phyloP scores from a whole-genome alignment of 2,113 vertebrate genomes.

The Petaurus breviceps region DNA sequence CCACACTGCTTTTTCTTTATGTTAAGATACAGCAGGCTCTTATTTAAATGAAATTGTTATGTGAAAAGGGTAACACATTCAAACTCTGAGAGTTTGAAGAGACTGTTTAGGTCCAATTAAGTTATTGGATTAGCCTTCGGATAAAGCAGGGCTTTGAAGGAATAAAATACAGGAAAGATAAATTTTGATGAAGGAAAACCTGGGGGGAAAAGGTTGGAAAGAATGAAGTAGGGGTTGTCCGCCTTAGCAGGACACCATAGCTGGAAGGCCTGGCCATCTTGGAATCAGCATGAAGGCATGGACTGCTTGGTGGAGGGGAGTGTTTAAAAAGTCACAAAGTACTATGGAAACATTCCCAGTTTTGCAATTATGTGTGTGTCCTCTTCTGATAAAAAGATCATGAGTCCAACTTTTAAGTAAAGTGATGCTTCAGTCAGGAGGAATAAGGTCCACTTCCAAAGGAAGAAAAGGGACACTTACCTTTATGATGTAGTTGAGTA shows the following conservation, averaged over 20 bases:
- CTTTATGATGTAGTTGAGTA: neutral
- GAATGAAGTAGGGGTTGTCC: neutral
- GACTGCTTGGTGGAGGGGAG: neutral
- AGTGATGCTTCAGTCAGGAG: neutral
- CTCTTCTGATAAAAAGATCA: neutral
- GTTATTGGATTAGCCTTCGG: neutral
- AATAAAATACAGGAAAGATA: neutral
- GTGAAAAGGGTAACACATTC: neutral
- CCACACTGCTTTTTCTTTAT: neutral
- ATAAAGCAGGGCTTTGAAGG: neutral
- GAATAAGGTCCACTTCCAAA: neutral
- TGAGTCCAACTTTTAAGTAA: neutral
- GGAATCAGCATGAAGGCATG: neutral
- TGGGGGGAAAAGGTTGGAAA: neutral
- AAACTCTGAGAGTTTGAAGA: neutral
- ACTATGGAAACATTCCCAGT: neutral
- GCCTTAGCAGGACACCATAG: neutral
- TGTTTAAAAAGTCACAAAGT: neutral
- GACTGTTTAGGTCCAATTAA: neutral
- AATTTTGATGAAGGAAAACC: neutral
- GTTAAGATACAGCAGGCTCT: no score
- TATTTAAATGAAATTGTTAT: neutral
- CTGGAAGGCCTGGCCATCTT: neutral
- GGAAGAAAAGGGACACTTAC: neutral
- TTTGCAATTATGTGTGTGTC: neutral